A percentile compares a stretch with the other conserved stretches of the same genome.
phyloP scores from a whole-genome alignment of 1,140 invertebrate species.

The Platorchestia sp. region DNA sequence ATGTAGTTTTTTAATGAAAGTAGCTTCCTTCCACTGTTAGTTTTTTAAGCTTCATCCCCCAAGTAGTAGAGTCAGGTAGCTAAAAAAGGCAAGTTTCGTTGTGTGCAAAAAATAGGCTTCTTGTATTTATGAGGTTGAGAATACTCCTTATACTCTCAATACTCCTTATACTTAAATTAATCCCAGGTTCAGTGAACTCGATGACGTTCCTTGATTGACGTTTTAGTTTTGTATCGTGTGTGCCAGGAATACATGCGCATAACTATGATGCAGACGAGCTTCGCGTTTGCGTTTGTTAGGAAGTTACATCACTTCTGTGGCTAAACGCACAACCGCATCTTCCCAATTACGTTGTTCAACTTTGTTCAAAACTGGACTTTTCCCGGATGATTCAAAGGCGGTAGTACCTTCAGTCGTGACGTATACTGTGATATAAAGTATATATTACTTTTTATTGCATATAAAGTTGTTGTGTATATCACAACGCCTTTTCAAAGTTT shows the following conservation, averaged over 20 bases:
- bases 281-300: background rate
- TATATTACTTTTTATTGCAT: background rate
- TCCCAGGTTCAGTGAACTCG: background rate
- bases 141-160: background rate
- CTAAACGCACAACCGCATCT: too few species aligned
- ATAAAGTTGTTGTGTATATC: background rate
- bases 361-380: too few species aligned
- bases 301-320: too few species aligned
- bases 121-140: background rate
- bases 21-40: too few species aligned
- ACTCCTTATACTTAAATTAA: background rate
- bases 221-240: background rate
- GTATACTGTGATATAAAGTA: background rate
- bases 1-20: too few species aligned
- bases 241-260: background rate
- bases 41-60: too few species aligned
- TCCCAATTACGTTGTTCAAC: too few species aligned
- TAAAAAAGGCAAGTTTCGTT: background rate
- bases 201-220: background rate
- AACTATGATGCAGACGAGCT: background rate
- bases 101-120: background rate
- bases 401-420: background rate
- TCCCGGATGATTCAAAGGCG: too few species aligned
- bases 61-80: background rate
- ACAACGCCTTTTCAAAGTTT: too few species aligned